Conservation (phyloP, 2,797 vertebrate genomes). For the Cyclopterus lumpus region DNA sequence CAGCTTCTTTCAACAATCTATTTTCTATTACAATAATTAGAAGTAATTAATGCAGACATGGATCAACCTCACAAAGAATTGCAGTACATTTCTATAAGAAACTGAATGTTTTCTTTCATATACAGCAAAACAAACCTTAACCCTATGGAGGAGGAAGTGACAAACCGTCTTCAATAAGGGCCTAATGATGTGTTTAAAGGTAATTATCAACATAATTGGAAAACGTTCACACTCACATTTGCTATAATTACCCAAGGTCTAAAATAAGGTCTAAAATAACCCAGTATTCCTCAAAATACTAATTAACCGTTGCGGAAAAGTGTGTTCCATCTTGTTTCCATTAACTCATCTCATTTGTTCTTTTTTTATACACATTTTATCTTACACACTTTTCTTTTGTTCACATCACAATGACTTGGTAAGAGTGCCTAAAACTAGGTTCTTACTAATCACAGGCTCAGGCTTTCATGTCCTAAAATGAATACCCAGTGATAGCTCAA, state of each 20-base stretch:
- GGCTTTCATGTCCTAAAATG: slow-evolving; percentile 60
- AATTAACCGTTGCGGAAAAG: slow-evolving; percentile 53
- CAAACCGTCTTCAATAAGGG: slow-evolving; percentile 16
- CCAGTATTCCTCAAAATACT: slow-evolving; percentile 57
- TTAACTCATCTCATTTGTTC: slow-evolving; percentile 62
- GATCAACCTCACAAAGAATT: slow-evolving; percentile 3
- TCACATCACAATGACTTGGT: slow-evolving; percentile 60
- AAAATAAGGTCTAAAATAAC: slow-evolving; percentile 54
- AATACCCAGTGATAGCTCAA: slow-evolving; percentile 55
- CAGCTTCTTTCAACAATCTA: slow-evolving; percentile 1
- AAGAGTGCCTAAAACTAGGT: slow-evolving; percentile 46
- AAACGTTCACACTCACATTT: slow-evolving; percentile 25
- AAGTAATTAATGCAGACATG: slow-evolving; percentile 21
- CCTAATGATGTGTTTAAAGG: slow-evolving; percentile 52
- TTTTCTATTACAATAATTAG: slow-evolving; percentile 6
- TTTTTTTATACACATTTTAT: slow-evolving; percentile 55
- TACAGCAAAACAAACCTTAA: slow-evolving; percentile 17
- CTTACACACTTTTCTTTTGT: slow-evolving; percentile 62
- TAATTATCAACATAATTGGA: slow-evolving; percentile 61
- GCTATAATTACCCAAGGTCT: slow-evolving; percentile 38
- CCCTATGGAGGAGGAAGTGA: not conserved
- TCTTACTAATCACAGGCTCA: slow-evolving; percentile 48
- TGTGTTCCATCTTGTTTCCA: slow-evolving; percentile 59
- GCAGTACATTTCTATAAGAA: not conserved
- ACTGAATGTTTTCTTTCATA: not conserved